Evolutionary conservation across 2,797 vertebrate genomes (phyloP), one percentile per base, ranked within the genome.

Genomic region (Sebastes kiyomatsui): DNA sequence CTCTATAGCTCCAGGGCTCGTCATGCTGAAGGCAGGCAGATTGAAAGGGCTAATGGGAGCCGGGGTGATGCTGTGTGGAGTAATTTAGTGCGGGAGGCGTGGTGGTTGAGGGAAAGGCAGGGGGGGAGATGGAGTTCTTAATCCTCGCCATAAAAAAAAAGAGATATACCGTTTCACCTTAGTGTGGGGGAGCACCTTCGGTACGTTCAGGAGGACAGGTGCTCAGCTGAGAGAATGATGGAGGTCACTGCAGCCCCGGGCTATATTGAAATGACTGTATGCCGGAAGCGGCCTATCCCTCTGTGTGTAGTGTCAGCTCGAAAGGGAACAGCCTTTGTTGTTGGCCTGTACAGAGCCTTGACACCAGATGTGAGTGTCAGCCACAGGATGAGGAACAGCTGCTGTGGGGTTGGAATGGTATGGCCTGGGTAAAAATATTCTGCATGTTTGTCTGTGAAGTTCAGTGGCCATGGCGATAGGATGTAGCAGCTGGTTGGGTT

Each of bases 11-110:
- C 78, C 87, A 70, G 92, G 94, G 87, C 90, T 90, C 85, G 86
- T 94, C 92, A 79, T 90, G 94, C 89, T 95, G 92, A 95, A 96
- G 94, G 94, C 90, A 96, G 93, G 88, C 92, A 93, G 94, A 95
- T 95, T 96, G 92, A 95, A 92, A 83, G 80, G 90, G 83, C 75
- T 93, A 90, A 92, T 93, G 91, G 93, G 92, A 91, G 91, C 81
- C 71, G 88, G 92, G 90, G 85, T 94, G 92, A 94, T 94, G 93
- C 92, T 86, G 89, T 93, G 94, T 89, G 87, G 83, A 92, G 90
- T 95, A 92, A 95, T 94, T 93, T 93, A 93, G 88, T 88, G 90
- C 92, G 72, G 72, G 82, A 92, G 92, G 90, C 61, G 80, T 90
- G 91, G 82, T 82, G 64, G 67, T 75, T 55, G 78, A 86, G 87